These are phyloP conservation scores for Trichonephila clavata DNA, from an alignment of 1,140 invertebrate genomes.

Conservation along the genomic window DNA sequence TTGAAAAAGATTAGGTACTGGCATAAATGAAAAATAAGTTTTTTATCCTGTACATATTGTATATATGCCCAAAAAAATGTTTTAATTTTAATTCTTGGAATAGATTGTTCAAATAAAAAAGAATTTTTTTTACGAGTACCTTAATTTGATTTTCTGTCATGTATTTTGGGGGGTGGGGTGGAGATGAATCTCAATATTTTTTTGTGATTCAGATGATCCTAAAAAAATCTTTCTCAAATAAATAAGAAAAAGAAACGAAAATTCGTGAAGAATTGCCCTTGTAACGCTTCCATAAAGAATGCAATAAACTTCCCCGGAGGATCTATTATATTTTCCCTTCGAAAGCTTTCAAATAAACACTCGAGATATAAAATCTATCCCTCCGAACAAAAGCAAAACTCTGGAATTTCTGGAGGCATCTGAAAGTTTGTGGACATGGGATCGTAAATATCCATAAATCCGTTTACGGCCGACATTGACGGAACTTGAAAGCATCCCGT, in stretches of 20 bases:
- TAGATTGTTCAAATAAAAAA: too few relatives aligned
- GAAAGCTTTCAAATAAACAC: neutral
- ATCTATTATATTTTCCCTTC: neutral
- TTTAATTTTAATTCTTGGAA: too few relatives aligned
- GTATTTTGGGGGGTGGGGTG: too few relatives aligned
- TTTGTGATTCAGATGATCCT: too few relatives aligned
- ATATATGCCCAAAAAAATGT: too few relatives aligned
- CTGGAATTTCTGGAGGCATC: neutral
- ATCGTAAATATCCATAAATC: neutral
- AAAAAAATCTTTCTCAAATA: too few relatives aligned
- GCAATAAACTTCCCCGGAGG: neutral
- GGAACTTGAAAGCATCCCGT: conserved; percentile 14
- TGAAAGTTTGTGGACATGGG: neutral
- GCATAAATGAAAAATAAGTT: too few relatives aligned
- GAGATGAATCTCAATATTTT: too few relatives aligned
- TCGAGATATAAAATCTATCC: neutral
- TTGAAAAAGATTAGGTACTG: too few relatives aligned
- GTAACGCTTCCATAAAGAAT: neutral
- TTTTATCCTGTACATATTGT: too few relatives aligned
- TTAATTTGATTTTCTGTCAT: too few relatives aligned
- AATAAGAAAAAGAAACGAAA: neutral
- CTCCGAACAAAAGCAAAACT: neutral
- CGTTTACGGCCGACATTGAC: conserved; percentile 39
- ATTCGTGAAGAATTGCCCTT: neutral
- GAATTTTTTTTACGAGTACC: too few relatives aligned